Evolutionary conservation across 2,113 vertebrate species (phyloP), one percentile per base, ranked within the genome.

Genomic region (Pluvialis apricaria): DNA sequence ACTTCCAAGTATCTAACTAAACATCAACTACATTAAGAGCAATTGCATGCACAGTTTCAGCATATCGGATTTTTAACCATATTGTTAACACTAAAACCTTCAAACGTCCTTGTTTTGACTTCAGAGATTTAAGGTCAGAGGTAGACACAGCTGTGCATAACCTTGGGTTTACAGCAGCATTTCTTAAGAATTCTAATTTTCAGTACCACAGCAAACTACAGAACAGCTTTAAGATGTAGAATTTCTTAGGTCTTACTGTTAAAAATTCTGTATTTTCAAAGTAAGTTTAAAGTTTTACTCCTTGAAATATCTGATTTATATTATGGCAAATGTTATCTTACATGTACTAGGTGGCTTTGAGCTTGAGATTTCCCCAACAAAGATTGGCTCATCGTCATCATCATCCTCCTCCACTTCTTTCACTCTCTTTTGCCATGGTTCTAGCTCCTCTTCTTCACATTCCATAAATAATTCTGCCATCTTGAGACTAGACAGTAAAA

Each of bases 391-490:
- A 71, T 98, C 98, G 7, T 99, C 98, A 20, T 98, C 98, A 57
- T 99, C 98, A 61, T 99, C 98, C 87, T 99, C 97, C 57, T 99
- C 98, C 93, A 99, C 98, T 94, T 99, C 98, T 95, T 99, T 99
- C 57, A 98, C 97, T 97, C 98, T 99, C 96, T 98, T 98, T 95
- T 99, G 99, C 99, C 99, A 99, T 3, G 99, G 99, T 96, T 99
- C 99, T 88, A 99, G 97, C 93, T 99, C 99, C 96, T 99, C 99
- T 97, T 99, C 99, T 77, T 99, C 99, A 98, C 99, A 99, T 96
- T 99, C 99, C 99, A 99, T 99, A 98, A 99, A 99, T 57, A 99
- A 98, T 97, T 99, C 99, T 76, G 99, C 99, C 99, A 99, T 99
- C 55, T 96, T 98, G 93, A 80, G 64, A 92, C 96, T 97, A 88